Percentiles rank a stretch among this genome's conserved stretches.
These are phyloP conservation scores for Gopherus evgoodei DNA, from an alignment of 2,113 vertebrate species.

Conservation along the genomic window DNA sequence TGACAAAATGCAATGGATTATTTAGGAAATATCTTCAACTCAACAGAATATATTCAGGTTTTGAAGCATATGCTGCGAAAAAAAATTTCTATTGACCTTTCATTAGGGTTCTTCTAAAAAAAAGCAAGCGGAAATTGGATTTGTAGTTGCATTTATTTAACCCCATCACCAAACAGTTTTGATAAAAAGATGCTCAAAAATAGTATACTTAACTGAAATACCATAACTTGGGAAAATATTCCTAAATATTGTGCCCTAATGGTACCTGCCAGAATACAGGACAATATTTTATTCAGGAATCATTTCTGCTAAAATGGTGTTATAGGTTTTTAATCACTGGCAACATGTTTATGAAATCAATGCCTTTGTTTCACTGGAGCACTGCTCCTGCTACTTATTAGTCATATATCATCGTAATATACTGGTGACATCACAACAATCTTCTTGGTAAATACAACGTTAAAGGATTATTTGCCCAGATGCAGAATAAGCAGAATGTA, in stretches of 20 bases:
- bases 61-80: background rate
- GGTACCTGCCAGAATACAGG: fast-evolving
- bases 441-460: background rate
- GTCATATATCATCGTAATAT: background rate
- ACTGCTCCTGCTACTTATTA: background rate
- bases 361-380: background rate
- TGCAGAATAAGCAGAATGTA: background rate
- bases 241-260: background rate
- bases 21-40: background rate
- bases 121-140: background rate
- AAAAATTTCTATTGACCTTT: background rate
- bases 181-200: background rate
- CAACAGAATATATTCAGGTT: background rate
- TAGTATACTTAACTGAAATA: background rate
- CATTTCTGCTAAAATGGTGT: background rate
- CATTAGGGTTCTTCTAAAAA: background rate
- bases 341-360: background rate
- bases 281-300: background rate
- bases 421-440: background rate
- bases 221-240: background rate
- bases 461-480: background rate
- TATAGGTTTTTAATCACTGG: background rate
- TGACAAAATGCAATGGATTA: background rate
- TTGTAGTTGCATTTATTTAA: background rate
- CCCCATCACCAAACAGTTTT: background rate